Evolutionary conservation across 2,113 vertebrate genomes (phyloP), one percentile per base, ranked within the genome.

Genomic region (Hippocampus barbouri): DNA sequence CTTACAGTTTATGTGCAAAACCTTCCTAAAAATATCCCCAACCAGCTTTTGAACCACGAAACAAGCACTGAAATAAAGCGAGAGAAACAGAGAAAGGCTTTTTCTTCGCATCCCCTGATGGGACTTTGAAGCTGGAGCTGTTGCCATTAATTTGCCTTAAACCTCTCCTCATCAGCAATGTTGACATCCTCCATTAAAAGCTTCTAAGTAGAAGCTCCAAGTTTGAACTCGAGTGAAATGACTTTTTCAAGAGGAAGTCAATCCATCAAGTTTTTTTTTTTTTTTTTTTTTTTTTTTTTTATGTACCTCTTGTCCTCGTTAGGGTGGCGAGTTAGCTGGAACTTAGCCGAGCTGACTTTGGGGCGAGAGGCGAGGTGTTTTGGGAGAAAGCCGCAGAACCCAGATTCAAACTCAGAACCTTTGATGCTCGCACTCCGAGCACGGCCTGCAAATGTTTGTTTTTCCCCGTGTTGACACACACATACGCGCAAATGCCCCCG

Each of bases 71-170:
- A 23, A 41, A 61, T 34, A 20, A 61, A 61, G 18, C 20, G 16
- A 61, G 20, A 38, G 30, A 63, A 63, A 63, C 60, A 62, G 16
- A 9, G 30, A 62, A 38, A 62, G 30, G 60, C 60, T 62, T 62
- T 30, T 40, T 62, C 16, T 62, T 62, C 8, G 18, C 4, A 20
- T 20, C 16, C 30, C 60, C 60, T 20, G 60, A 38, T 38, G 60
- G 16, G 60, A 38, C 15, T 8, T 9, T 61, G 30, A 3, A 62
- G 18, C 16, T 62, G 60, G 30, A 38, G 40, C 63, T 53, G 20
- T 53, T 53, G 51, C 51, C 20, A 21, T 53, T 53, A 1, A 21
- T 53, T 53, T 21, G 51, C 20, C 51, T 21, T 53, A n/a, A 45
- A 45, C n/a, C 2, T 47, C 12, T 47, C 41, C 41, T 20, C 23